Base-by-base conservation (phyloP, 2,797 vertebrate species). In the Coendou prehensilis region DNA sequence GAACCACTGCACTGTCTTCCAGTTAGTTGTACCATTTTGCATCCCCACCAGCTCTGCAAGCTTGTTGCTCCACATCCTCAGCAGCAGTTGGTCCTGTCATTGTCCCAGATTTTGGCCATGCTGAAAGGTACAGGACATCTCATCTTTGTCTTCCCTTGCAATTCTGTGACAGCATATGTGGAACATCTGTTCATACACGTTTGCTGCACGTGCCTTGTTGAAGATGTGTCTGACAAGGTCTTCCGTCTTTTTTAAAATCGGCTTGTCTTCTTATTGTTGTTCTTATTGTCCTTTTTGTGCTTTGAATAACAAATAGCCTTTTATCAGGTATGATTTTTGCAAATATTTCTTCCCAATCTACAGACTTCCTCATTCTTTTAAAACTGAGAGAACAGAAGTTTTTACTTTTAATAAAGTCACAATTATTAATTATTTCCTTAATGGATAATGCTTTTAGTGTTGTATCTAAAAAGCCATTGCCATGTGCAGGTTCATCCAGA, bases 121-220 rank as follows among this genome's bases (percentile, higher is more conserved):
- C 52, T 28, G 30, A 52, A 5, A 20, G 59, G 13, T 4, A 1
- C 1, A 13, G 18, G 6, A 18, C 22, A 37, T 2, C 18, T 9
- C 67, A 56, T 2, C 47, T 10, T 14, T 3, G 15, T 41, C n/a
- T 75, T 37, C 6, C 17, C 28, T 57, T 81, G 47, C 47, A 82
- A 5, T 56, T 85, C 30, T 79, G 18, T 6, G 30, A 23, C 9
- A 1, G 52, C 14, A 18, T 33, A 9, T 11, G 5, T 11, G 18
- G 50, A 57, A 18, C 22, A 18, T 17, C 8, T 30, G 37, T 10
- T 64, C 17, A 30, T 41, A 28, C 4, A 26, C 37, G 28, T 28
- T 47, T 15, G 0, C 3, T 1, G 2, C 37, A 2, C 52, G 26
- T 52, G 6, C 11, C 45, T 45, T 45, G 30, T 22, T 17, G 3